Evolutionary conservation across 2,113 vertebrate genomes (phyloP), one percentile per base, ranked within the genome.

Genomic region (Melanotaenia duboulayi): DNA sequence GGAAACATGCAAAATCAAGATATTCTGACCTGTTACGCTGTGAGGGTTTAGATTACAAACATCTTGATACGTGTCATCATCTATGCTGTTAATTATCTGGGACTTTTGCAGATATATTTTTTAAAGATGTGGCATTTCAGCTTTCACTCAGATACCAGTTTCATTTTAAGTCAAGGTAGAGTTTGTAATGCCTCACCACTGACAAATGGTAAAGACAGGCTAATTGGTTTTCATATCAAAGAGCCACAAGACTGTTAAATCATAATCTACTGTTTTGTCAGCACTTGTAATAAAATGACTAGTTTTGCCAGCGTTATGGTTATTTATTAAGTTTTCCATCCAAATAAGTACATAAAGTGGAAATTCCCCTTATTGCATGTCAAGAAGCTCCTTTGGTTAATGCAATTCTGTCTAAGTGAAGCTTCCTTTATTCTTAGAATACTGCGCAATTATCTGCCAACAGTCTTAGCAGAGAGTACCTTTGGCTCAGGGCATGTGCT

Each of bases 391-490:
- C 22, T 23, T 62, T 54, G 75, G 37, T 35, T 48, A 24, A 54
- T 50, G 16, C 66, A 42, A 52, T 14, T 63, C 50, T 70, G 37
- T 25, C 24, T 65, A 57, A 81, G 44, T 10, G 22, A 58, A 67
- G 74, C 71, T 87, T 90, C 90, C 85, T 83, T 54, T 83, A 56
- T 90, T 92, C 89, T 82, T 64, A 85, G 85, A 91, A 90, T 3
- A 10, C 48, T 25, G 46, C 49, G 56, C 55, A 67, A 69, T 62
- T 55, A 54, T 44, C 40, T 70, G 32, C 62, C 40, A 60, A 52
- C 61, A 49, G 22, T 42, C 55, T 62, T 1, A 71, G 52, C 71
- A 28, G 57, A 39, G 20, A 70, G 23, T 10, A 24, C 57, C 11
- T 65, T n/a, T 58, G 37, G 52, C 23, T n/a, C 17, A 51, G 20